Evolutionary conservation across 2,113 vertebrate species (phyloP).

Genomic region (Buteo buteo): DNA sequence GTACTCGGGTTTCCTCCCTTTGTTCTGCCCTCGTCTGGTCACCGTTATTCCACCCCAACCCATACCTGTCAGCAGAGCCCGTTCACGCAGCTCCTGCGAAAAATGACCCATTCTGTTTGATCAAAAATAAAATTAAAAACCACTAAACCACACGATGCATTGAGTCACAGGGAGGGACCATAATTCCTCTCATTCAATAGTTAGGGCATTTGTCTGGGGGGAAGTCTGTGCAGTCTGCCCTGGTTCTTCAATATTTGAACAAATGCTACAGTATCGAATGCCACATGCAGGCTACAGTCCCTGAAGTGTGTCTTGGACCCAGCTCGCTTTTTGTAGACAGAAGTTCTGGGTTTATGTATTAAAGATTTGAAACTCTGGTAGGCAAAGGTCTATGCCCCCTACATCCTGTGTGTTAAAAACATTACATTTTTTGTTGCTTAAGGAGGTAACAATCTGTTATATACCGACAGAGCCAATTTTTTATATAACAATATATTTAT

Average conservation of each 20-base stretch:
- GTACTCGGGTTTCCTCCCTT: no score
- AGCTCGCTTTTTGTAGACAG: background rate
- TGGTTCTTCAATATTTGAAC: background rate
- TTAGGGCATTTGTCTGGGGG: background rate
- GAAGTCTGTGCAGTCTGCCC: background rate
- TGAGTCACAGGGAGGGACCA: accelerated
- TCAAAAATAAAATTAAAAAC: background rate
- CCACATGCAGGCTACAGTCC: accelerated
- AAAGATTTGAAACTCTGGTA: background rate
- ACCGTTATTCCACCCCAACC: no score
- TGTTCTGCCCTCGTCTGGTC: no score
- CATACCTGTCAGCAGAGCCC: no score
- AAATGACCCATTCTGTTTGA: background rate
- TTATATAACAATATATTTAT: no score
- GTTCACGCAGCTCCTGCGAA: no score
- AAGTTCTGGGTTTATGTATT: background rate
- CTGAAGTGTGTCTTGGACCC: background rate
- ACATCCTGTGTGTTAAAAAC: background rate
- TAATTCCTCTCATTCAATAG: background rate
- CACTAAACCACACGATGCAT: no score
- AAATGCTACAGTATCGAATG: background rate
- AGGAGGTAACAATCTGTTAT: background rate
- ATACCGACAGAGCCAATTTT: no score
- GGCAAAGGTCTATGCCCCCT: background rate
- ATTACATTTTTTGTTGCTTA: background rate